Evolutionary conservation across 2,888 invertebrate species (phyloP).

Genomic region (Aquatica leii): DNA sequence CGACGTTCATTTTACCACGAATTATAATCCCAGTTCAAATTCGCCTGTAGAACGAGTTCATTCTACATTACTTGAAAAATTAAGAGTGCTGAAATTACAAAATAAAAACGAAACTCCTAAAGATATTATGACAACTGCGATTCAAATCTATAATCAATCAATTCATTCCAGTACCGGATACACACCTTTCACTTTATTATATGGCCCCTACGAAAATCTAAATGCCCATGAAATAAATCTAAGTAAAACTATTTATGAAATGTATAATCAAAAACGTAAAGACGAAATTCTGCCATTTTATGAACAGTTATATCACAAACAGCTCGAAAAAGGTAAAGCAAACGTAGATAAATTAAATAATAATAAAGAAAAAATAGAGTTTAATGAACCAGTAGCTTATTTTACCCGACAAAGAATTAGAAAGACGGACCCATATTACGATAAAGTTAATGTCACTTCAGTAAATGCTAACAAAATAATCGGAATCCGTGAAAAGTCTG

Average conservation of each 20-base stretch:
- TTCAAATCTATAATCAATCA: conserved; percentile 24
- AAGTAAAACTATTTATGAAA: conserved; percentile 35
- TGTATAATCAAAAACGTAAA: conserved; percentile 39
- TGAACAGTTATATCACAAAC: conserved; percentile 32
- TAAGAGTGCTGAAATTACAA: conserved; percentile 19
- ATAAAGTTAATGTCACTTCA: conserved; percentile 29
- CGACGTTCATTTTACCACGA: conserved; percentile 19
- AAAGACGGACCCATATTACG: conserved; percentile 24
- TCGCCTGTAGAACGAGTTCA: too few relatives aligned
- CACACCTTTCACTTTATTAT: conserved; percentile 35
- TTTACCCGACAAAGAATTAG: conserved; percentile 20
- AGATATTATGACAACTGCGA: conserved; percentile 16
- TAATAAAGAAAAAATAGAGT: conserved; percentile 26
- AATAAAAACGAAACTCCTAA: conserved; percentile 23
- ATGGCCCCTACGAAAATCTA: conserved; percentile 40
- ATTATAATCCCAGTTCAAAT: too few relatives aligned
- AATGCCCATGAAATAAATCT: conserved; percentile 40
- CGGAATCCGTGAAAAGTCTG: not conserved
- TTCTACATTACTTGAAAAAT: conserved; percentile 30
- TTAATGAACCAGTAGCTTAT: conserved; percentile 28
- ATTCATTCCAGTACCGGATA: conserved; percentile 32
- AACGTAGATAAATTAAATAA: conserved; percentile 18
- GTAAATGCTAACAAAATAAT: not conserved
- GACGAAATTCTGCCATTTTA: conserved; percentile 37
- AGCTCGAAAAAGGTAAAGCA: conserved; percentile 15